These are phyloP conservation scores for Oedothorax gibbosus DNA, from an alignment of 1,140 invertebrate species.

Conservation along the genomic window DNA sequence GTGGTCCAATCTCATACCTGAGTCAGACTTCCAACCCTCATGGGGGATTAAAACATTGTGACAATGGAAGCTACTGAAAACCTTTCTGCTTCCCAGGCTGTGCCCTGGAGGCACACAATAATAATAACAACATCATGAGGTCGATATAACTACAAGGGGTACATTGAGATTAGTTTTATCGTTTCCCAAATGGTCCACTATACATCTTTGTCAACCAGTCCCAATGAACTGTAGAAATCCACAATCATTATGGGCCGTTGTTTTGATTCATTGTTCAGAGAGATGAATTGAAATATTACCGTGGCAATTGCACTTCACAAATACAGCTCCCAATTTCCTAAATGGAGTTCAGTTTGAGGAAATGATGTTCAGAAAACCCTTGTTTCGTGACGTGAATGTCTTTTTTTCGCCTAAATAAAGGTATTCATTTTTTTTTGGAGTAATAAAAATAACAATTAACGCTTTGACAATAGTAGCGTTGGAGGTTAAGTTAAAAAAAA, in stretches of 20 bases:
- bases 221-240: neutral
- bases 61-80: too few species aligned
- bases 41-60: too few species aligned
- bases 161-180: too few species aligned
- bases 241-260: constrained; percentile 33
- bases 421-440: neutral
- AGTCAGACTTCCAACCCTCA: too few species aligned
- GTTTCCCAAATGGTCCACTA: too few species aligned
- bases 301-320: constrained; percentile 14
- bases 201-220: too few species aligned
- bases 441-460: constrained; percentile 54
- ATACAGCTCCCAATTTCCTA: constrained; percentile 35
- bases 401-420: constrained; percentile 22
- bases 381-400: constrained; percentile 21
- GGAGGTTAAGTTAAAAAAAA: too few species aligned
- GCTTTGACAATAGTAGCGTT: constrained; percentile 34
- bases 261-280: constrained; percentile 39
- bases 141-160: too few species aligned
- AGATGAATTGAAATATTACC: constrained; percentile 16
- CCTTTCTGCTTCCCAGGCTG: too few species aligned
- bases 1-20: too few species aligned
- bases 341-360: constrained; percentile 45
- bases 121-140: too few species aligned
- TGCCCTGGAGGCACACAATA: too few species aligned
- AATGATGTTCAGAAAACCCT: constrained; percentile 30